A percentile compares a stretch with the other conserved stretches of the same genome.
phyloP scores from a whole-genome alignment of 1,140 invertebrate genomes.

The Acyrthosiphon pisum region DNA sequence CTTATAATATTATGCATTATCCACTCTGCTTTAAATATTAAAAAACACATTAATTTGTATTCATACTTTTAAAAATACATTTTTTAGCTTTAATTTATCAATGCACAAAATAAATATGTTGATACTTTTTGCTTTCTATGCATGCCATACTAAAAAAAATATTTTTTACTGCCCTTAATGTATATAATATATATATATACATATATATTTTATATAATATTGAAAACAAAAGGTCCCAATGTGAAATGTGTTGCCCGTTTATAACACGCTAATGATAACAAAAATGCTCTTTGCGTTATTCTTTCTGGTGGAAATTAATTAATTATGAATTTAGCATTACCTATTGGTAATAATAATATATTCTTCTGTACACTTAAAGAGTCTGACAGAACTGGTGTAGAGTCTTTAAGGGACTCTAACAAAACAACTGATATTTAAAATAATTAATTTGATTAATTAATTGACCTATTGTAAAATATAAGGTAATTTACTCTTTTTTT shows the following conservation, averaged over 20 bases:
- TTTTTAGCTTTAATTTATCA: neutral
- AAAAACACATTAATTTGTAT: neutral
- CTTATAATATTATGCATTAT: neutral
- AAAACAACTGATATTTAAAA: neutral
- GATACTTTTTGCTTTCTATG: neutral
- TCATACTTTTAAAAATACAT: neutral
- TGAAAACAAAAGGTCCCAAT: neutral
- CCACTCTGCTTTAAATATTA: neutral
- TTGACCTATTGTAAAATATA: neutral
- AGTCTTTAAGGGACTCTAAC: neutral
- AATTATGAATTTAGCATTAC: too few species aligned
- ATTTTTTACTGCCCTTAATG: neutral
- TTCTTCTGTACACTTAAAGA: too few species aligned
- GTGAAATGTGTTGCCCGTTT: neutral
- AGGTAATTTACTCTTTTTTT: too few species aligned
- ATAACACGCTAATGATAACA: too few species aligned
- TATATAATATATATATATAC: too few species aligned
- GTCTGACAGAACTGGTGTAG: too few species aligned
- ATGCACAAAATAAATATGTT: neutral
- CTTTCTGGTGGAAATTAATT: too few species aligned
- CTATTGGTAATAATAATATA: too few species aligned
- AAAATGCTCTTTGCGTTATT: too few species aligned
- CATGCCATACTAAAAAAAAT: neutral
- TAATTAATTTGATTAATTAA: too few species aligned
- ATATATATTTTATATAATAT: neutral